These are phyloP conservation scores for Pampusana beccarii DNA, from an alignment of 2,113 vertebrate species.

Conservation along the genomic window DNA sequence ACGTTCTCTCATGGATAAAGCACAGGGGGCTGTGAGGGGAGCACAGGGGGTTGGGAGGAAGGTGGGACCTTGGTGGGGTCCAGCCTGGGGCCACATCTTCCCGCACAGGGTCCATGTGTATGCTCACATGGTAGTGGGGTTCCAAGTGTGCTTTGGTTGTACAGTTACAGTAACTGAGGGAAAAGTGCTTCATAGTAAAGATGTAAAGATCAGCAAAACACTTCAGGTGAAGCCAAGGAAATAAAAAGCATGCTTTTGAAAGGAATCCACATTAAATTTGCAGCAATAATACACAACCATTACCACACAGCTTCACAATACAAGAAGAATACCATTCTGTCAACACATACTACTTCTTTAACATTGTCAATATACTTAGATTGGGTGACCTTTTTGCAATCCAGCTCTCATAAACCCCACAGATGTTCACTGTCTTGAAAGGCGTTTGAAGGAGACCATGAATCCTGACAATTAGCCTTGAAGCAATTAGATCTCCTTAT, in stretches of 20 bases:
- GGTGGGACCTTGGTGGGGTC: too few species aligned
- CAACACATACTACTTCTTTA: background rate
- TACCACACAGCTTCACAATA: background rate
- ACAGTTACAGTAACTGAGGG: background rate
- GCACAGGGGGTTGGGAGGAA: too few species aligned
- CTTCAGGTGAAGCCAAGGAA: background rate
- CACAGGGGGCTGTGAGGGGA: background rate
- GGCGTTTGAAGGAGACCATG: background rate
- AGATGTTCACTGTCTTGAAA: background rate
- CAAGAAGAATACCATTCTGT: background rate
- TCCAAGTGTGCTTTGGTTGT: background rate
- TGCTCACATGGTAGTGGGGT: background rate
- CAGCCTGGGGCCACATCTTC: background rate
- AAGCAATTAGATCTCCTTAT: background rate
- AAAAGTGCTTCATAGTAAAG: background rate
- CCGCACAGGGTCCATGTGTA: accelerated
- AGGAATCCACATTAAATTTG: background rate
- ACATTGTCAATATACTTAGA: background rate
- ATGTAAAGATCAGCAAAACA: background rate
- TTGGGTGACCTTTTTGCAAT: background rate
- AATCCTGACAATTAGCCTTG: background rate
- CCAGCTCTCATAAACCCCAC: background rate
- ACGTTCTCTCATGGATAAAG: background rate
- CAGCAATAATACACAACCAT: background rate
- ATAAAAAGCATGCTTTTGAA: background rate